phyloP scores from a whole-genome alignment of 2,797 vertebrate species.

The Corythornis leucogaster region DNA sequence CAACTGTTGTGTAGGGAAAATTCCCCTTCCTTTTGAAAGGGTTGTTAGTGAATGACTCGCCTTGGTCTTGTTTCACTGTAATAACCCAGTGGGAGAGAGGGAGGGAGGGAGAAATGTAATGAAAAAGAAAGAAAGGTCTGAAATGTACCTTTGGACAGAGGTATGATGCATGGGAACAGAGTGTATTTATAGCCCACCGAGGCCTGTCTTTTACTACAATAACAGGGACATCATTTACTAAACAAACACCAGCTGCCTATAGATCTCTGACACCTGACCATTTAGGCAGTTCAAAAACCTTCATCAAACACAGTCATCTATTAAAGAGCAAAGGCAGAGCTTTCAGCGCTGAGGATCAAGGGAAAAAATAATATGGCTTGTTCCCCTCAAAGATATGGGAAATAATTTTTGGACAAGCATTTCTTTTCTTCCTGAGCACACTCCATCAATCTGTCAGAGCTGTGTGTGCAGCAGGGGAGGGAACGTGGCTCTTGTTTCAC shows the following conservation, averaged over 20 bases:
- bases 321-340: conserved; percentile 25
- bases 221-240: conserved; percentile 61
- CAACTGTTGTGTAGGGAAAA: background rate
- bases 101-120: background rate
- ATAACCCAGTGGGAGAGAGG: background rate
- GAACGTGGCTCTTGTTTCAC: background rate
- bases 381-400: conserved; percentile 11
- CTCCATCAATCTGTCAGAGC: background rate
- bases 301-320: conserved; percentile 41
- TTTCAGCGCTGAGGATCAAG: conserved; percentile 9
- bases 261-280: conserved; percentile 35
- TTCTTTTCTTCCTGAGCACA: conserved; percentile 10
- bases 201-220: conserved; percentile 42
- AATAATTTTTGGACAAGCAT: conserved; percentile 19
- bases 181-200: conserved; percentile 22
- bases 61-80: conserved; percentile 30
- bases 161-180: background rate
- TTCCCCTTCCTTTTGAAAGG: background rate
- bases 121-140: conserved; percentile 49
- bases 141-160: background rate
- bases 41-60: background rate
- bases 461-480: background rate
- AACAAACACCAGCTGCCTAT: conserved; percentile 59
- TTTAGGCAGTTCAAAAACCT: conserved; percentile 30
- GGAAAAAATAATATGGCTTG: background rate